Percentiles rank a stretch among this genome's conserved stretches.
Conservation (phyloP, 2,797 vertebrate species). For the Antrozous pallidus region DNA sequence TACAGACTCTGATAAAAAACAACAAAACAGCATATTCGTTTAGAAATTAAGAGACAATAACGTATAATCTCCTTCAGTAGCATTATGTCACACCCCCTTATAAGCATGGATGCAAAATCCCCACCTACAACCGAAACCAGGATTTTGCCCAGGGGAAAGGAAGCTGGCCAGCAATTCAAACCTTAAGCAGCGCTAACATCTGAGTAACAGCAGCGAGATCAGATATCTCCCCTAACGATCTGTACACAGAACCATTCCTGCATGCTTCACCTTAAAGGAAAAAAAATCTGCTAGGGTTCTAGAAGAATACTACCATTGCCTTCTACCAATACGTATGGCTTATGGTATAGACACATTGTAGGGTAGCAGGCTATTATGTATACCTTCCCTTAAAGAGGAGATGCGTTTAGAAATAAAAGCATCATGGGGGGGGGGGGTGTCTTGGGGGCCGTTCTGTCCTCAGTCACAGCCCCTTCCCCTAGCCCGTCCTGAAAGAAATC, state of each 20-base stretch:
- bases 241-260: not conserved
- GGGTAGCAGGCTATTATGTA: not conserved
- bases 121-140: conserved; percentile 20
- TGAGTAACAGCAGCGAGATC: conserved; percentile 17
- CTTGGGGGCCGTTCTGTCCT: not conserved
- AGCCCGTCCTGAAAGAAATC: conserved; percentile 53
- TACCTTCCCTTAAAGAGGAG: not conserved
- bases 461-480: conserved; percentile 20
- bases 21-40: not conserved
- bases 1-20: not conserved
- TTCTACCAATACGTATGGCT: not conserved
- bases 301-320: conserved; percentile 10
- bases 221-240: not conserved
- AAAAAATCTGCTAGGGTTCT: not conserved
- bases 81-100: not conserved
- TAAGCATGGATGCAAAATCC: not conserved
- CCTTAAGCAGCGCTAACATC: not conserved
- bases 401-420: conserved; percentile 12
- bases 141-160: conserved; percentile 27
- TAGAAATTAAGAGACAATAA: conserved; percentile 24
- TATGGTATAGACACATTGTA: not conserved
- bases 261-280: not conserved
- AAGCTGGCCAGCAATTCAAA: conserved; percentile 9
- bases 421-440: not conserved
- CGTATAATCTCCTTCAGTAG: conserved; percentile 33